Evolutionary conservation across 2,888 invertebrate genomes (phyloP).

Genomic region (Lampropteryx suffumata): DNA sequence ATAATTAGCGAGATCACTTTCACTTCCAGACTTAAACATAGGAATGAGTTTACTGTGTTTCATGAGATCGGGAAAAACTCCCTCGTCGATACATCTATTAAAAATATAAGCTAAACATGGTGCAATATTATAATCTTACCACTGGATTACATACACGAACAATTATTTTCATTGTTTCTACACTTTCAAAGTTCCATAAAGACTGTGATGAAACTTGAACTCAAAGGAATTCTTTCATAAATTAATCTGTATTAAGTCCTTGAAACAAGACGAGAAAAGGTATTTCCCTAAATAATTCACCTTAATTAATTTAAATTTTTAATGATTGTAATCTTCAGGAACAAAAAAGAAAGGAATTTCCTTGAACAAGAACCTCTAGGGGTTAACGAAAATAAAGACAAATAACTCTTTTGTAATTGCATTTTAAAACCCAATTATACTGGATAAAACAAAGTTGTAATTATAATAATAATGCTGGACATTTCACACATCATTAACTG

Average conservation of each 20-base stretch:
- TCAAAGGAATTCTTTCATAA: conserved; percentile 24
- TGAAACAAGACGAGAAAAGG: conserved; percentile 13
- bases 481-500: no score
- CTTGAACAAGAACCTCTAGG: neutral
- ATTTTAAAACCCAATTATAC: conserved; percentile 31
- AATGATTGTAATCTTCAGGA: conserved; percentile 7
- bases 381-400: neutral
- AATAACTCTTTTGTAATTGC: neutral
- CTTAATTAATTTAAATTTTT: conserved; percentile 21
- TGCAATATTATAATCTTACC: no score
- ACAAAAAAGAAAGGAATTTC: neutral
- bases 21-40: no score
- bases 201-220: conserved; percentile 19
- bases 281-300: conserved; percentile 15
- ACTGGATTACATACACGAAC: no score
- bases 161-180: no score
- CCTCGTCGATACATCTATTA: no score
- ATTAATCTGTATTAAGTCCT: conserved; percentile 24
- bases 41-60: no score
- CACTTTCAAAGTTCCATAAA: conserved; percentile 4
- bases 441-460: no score
- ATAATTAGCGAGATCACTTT: no score
- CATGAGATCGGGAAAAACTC: no score
- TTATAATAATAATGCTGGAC: no score
- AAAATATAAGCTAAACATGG: no score